A percentile compares a stretch with the other conserved stretches of the same genome.
Evolutionary conservation across 2,113 vertebrate species (phyloP).

Genomic region (Ariopsis seemanni): DNA sequence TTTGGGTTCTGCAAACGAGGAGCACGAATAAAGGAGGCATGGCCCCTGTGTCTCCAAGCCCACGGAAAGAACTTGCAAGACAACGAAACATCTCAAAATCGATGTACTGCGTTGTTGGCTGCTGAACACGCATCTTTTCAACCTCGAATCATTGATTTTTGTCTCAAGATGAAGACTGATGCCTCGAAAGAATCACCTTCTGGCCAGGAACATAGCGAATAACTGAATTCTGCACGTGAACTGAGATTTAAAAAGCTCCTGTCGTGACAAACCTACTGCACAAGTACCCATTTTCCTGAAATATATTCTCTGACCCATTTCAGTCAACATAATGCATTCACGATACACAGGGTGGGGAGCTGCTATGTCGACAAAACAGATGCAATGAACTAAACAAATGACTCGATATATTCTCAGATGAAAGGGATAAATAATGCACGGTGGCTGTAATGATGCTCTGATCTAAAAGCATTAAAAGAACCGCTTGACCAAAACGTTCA

Average conservation of each 20-base stretch:
- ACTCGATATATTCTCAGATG: not conserved
- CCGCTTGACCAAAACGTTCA: slow-evolving; percentile 2
- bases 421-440: not conserved
- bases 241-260: not conserved
- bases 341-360: slow-evolving; percentile 9
- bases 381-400: slow-evolving; percentile 50
- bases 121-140: not conserved
- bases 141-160: not conserved
- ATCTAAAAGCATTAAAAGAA: not conserved
- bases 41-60: not conserved
- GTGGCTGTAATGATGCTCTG: slow-evolving; percentile 6
- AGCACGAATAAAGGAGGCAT: not conserved
- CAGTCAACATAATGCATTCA: not conserved
- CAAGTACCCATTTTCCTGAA: not conserved
- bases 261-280: not conserved
- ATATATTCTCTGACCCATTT: not conserved
- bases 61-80: not conserved
- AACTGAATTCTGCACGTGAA: not conserved
- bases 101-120: not conserved
- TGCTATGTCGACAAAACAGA: slow-evolving; percentile 40
- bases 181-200: not conserved
- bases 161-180: not conserved
- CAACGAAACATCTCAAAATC: not conserved
- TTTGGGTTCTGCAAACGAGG: not conserved
- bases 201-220: not conserved